Evolutionary conservation across 2,113 vertebrate species (phyloP).

Genomic region (Numenius arquata): DNA sequence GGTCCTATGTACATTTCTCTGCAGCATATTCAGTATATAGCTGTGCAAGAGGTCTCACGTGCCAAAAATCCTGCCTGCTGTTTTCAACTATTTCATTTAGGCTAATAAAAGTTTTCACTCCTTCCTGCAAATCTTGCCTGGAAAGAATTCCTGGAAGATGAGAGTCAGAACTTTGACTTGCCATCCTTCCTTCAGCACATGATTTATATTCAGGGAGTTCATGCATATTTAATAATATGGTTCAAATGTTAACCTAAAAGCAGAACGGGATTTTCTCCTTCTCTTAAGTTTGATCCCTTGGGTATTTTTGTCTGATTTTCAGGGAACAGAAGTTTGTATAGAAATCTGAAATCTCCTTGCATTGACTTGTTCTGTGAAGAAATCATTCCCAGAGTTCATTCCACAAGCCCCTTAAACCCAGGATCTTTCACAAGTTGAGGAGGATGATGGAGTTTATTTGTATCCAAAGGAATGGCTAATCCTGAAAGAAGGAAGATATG

Average conservation of each 20-base stretch:
- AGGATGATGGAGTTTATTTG: neutral
- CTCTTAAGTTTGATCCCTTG: neutral
- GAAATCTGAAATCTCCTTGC: neutral
- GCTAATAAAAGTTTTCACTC: neutral
- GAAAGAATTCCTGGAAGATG: neutral
- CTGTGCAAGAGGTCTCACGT: neutral
- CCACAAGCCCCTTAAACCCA: neutral
- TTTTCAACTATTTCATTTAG: neutral
- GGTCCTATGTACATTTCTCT: neutral
- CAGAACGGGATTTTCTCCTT: neutral
- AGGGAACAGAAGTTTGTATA: neutral
- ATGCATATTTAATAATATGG: neutral
- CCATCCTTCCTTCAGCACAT: neutral
- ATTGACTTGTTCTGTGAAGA: neutral
- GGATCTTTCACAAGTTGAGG: neutral
- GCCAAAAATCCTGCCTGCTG: neutral
- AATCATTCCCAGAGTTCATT: neutral
- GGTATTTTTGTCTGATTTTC: neutral
- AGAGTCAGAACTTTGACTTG: neutral
- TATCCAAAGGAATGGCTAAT: neutral
- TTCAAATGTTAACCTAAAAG: slow-evolving; percentile 28
- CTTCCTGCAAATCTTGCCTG: neutral
- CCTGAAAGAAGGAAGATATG: neutral
- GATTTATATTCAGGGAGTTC: neutral
- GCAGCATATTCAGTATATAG: neutral